phyloP scores from a whole-genome alignment of 2,888 invertebrate species.

The Venusia cambrica region DNA sequence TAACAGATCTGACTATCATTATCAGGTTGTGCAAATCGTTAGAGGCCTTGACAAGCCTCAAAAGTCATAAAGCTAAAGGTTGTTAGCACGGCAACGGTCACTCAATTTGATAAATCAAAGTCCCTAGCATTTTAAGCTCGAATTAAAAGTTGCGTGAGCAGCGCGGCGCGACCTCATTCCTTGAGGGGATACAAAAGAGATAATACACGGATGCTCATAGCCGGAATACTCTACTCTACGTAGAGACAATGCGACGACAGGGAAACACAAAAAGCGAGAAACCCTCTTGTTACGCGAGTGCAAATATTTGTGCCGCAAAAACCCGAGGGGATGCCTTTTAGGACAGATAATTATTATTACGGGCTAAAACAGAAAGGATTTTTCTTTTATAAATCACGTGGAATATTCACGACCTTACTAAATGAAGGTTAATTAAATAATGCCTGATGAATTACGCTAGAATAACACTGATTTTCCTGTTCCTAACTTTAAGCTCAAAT shows the following conservation, averaged over 20 bases:
- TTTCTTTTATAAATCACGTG: conserved; percentile 15
- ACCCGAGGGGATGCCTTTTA: conserved; percentile 25
- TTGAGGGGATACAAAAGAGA: conserved; percentile 20
- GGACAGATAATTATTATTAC: conserved; percentile 21
- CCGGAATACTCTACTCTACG: conserved; percentile 27
- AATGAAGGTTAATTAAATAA: conserved; percentile 12
- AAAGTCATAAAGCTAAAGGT: conserved; percentile 36
- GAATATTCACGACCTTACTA: conserved; percentile 14
- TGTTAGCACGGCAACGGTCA: conserved; percentile 31
- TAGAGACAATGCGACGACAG: conserved; percentile 31
- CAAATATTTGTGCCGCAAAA: conserved; percentile 28
- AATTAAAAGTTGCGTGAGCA: conserved; percentile 16
- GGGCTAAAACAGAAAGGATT: conserved; percentile 17
- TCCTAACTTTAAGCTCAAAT: neutral
- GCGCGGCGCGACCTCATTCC: conserved; percentile 24
- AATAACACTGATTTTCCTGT: conserved; percentile 3
- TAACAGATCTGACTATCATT: conserved; percentile 22
- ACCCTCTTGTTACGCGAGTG: conserved; percentile 29
- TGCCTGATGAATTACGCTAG: conserved; percentile 9
- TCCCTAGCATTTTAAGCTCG: conserved; percentile 26
- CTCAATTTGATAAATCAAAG: conserved; percentile 32
- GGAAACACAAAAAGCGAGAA: conserved; percentile 30
- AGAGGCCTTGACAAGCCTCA: conserved; percentile 40
- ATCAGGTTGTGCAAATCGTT: conserved; percentile 43
- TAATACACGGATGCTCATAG: conserved; percentile 29